Evolutionary conservation across 35 echinoderm and acorn worm species (phyloP).

Genomic region (Anneissia japonica): DNA sequence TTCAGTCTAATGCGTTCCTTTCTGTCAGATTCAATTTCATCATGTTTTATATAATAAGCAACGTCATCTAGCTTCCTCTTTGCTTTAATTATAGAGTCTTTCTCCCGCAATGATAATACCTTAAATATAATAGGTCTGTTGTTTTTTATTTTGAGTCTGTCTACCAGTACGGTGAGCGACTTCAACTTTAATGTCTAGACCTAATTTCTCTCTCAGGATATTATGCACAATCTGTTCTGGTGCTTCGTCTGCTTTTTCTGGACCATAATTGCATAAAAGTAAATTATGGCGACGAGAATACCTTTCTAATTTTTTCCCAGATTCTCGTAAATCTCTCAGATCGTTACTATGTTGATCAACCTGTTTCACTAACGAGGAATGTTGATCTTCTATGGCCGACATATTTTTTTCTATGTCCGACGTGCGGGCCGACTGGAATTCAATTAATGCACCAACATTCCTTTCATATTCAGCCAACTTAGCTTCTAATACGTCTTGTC

Average conservation of each 20-base stretch:
- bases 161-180: background rate
- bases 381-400: too few relatives aligned
- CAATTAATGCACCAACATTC: too few relatives aligned
- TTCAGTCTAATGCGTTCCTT: background rate
- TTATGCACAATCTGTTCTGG: background rate
- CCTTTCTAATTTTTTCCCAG: too few relatives aligned
- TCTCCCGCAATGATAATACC: background rate
- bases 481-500: too few relatives aligned
- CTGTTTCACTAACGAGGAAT: too few relatives aligned
- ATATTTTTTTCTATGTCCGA: too few relatives aligned
- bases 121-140: slow-evolving; percentile 2
- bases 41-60: slow-evolving; percentile 1
- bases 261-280: background rate
- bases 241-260: background rate
- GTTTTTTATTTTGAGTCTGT: background rate
- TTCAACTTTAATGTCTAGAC: background rate
- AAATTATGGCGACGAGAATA: too few relatives aligned
- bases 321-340: too few relatives aligned
- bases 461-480: too few relatives aligned
- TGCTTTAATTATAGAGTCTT: background rate
- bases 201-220: background rate
- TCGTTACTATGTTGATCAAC: too few relatives aligned
- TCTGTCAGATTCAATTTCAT: background rate
- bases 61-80: background rate
- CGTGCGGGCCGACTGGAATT: too few relatives aligned